Percentiles rank a stretch among this genome's conserved stretches.
phyloP scores from a whole-genome alignment of 2,113 vertebrate genomes.

The Bos indicus region DNA sequence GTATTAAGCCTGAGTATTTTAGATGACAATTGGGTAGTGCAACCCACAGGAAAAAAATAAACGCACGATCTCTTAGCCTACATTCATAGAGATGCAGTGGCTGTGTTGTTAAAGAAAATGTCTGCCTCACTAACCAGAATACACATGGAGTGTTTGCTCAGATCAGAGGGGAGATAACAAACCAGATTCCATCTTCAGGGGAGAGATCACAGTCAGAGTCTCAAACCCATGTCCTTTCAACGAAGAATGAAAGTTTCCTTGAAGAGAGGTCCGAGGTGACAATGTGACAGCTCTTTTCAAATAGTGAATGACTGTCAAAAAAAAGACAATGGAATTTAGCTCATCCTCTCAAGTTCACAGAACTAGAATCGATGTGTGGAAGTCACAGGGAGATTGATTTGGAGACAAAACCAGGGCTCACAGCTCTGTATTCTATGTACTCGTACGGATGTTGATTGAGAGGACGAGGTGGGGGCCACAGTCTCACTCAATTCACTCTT shows the following conservation, averaged over 20 bases:
- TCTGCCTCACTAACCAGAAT: not conserved
- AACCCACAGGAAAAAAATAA: not conserved
- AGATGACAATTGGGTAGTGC: not conserved
- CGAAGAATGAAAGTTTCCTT: not conserved
- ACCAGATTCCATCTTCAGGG: not conserved
- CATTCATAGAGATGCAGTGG: not conserved
- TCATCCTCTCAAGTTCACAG: not conserved
- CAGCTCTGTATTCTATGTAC: not conserved
- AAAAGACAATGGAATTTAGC: not conserved
- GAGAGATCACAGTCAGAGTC: not conserved
- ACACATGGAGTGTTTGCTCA: not conserved
- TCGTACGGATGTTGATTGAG: not conserved
- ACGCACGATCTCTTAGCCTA: not conserved
- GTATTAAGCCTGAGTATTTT: not conserved
- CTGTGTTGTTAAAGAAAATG: not conserved
- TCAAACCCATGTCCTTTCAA: not conserved
- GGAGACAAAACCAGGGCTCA: not conserved
- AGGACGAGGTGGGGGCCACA: not conserved
- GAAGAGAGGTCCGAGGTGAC: not conserved
- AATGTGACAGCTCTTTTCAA: not conserved
- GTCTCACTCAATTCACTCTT: not conserved
- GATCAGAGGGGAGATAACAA: not conserved
- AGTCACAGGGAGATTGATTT: not conserved
- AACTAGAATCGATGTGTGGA: not conserved
- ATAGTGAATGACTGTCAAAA: not conserved